These are phyloP conservation scores for Ephialtes manifestator DNA, from an alignment of 2,888 invertebrate genomes.

Conservation along the genomic window DNA sequence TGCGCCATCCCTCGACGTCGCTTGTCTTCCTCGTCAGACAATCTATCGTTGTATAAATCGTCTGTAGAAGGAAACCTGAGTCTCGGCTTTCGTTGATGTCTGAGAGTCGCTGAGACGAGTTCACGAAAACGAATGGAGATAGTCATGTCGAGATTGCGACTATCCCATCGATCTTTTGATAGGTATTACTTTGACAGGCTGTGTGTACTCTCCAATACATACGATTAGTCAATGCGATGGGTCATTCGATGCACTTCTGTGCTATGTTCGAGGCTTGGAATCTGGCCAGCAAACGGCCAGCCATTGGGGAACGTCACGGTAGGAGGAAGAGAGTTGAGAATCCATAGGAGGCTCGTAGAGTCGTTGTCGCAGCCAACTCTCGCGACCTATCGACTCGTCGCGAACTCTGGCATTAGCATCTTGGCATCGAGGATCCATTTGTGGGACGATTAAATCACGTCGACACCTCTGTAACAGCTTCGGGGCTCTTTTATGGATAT, in stretches of 20 bases:
- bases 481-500: not conserved
- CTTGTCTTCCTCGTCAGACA: constrained; percentile 6
- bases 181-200: not conserved
- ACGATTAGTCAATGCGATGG: constrained; percentile 44
- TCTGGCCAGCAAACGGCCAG: constrained; percentile 42
- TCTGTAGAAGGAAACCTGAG: not conserved
- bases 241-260: constrained; percentile 46
- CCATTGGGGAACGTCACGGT: constrained; percentile 8
- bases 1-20: not conserved
- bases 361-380: constrained; percentile 57
- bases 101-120: not conserved
- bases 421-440: constrained; percentile 73
- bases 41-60: not conserved
- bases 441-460: constrained; percentile 75
- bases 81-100: not conserved
- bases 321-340: constrained; percentile 22
- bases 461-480: constrained; percentile 33
- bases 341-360: constrained; percentile 39
- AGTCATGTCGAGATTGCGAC: not conserved
- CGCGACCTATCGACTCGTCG: constrained; percentile 66
- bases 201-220: constrained; percentile 6
- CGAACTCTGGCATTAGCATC: constrained; percentile 68
- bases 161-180: constrained; percentile 31
- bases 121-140: constrained; percentile 8
- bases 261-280: constrained; percentile 49